phyloP scores from a whole-genome alignment of 2,797 vertebrate genomes.

The Artibeus jamaicensis region DNA sequence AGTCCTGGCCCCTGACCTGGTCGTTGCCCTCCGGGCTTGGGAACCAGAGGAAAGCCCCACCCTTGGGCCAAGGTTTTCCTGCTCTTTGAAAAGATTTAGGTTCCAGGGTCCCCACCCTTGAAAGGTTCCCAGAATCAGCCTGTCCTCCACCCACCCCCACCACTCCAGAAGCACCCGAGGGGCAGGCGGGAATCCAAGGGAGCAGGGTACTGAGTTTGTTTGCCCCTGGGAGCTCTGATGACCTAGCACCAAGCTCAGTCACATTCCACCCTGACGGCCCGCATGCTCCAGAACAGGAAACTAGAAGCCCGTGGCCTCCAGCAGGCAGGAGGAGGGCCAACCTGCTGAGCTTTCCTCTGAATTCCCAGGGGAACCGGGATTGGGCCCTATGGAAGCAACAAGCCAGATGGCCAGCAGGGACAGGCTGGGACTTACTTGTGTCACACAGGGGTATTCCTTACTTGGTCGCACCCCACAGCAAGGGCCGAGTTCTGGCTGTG shows the following conservation, averaged over 20 bases:
- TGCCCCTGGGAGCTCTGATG: not conserved
- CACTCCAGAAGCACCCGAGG: not conserved
- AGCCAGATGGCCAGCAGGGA: no score
- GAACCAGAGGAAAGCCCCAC: constrained; percentile 20
- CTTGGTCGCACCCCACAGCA: accelerated
- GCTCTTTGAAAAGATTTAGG: constrained; percentile 33
- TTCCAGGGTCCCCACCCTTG: not conserved
- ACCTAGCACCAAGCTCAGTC: not conserved
- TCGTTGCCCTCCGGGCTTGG: not conserved
- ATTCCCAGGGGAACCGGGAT: accelerated
- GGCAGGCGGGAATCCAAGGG: not conserved
- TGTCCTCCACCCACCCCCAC: not conserved
- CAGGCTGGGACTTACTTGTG: not conserved
- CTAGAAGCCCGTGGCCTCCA: accelerated
- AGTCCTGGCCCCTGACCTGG: not conserved
- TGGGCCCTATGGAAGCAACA: not conserved
- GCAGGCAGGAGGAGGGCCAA: accelerated
- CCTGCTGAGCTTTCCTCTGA: not conserved
- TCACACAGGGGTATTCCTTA: no score
- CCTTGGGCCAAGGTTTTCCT: not conserved
- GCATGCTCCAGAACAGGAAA: accelerated
- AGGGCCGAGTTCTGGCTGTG: not conserved
- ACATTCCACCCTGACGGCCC: not conserved
- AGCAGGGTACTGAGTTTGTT: not conserved
- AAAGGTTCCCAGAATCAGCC: not conserved